Base-by-base conservation (phyloP, 1,140 invertebrate genomes). In the Zaprionus camerounensis region DNA sequence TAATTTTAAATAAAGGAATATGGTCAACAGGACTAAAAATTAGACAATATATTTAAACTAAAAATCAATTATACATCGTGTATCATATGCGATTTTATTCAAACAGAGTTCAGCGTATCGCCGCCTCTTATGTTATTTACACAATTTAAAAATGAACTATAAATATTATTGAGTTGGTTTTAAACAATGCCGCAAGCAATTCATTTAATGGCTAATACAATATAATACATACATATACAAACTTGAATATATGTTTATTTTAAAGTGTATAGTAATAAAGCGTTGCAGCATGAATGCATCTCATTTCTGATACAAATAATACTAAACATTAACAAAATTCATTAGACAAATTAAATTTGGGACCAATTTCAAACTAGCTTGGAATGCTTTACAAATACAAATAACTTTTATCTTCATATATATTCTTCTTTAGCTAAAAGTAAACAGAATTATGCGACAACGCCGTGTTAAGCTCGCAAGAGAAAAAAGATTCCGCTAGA, bases 371-470 rank as follows among this genome's bases (percentile, higher is more conserved):
- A 76, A 84, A 69, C 84, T 88, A 87, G 75, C 38, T 81, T 87
- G 84, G 84, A 87, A 87, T 87, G 84, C 85, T 76, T 87, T 84
- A 84, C 75, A 90, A 81, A 81, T 80, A 90, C 70, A 38, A 73
- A 34, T 26, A 46, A 36, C 11, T 57, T 56, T 61, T 66, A 26
- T 5, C 1, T 49, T 58, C 24, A 49, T 62, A 46, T 73, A 22
- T n/a, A 12, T 31, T 65, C 36, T 20, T 12, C 62, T 69, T 20
- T 46, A 68, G 38, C 49, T 20, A 65, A 86, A 75, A 66, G 72
- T 68, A 76, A 71, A 81, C 66, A 86, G 34, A 61, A 56, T 56
- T 56, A 67, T 44, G 38, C n/a, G 24, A 67, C 20, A 66, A 24
- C 11, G 12, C 6, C 31, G 24, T 22, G 11, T 41, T 34, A 55